Conservation (phyloP, 2,797 vertebrate genomes). For the Siniperca undulata region DNA sequence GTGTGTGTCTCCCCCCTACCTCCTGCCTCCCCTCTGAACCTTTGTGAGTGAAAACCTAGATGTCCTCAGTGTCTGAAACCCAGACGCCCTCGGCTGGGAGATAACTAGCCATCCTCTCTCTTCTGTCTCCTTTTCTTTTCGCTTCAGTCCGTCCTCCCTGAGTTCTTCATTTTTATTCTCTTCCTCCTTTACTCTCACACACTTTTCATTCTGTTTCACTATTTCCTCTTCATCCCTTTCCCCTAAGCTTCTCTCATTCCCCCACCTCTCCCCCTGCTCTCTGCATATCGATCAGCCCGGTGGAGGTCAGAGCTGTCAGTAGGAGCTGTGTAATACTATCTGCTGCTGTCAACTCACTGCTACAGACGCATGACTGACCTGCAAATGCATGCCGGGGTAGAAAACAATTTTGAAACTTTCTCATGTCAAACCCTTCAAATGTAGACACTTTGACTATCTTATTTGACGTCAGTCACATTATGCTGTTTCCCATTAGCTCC, state of each 20-base stretch:
- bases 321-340: slow-evolving; percentile 80
- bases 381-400: slow-evolving; percentile 75
- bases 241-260: neutral
- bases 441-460: slow-evolving; percentile 42
- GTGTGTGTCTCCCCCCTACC: slow-evolving; percentile 53
- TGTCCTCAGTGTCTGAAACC: slow-evolving; percentile 65
- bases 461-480: slow-evolving; percentile 39
- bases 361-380: slow-evolving; percentile 71
- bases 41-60: slow-evolving; percentile 74
- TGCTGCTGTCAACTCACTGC: slow-evolving; percentile 73
- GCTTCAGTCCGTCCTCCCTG: slow-evolving; percentile 14
- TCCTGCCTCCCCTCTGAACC: slow-evolving; percentile 57
- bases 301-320: slow-evolving; percentile 78
- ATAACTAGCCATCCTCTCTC: slow-evolving; percentile 49
- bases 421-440: slow-evolving; percentile 59
- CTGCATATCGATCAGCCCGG: slow-evolving; percentile 72
- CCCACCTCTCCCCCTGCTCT: slow-evolving; percentile 27
- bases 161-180: slow-evolving; percentile 7
- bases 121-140: slow-evolving; percentile 19
- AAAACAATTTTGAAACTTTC: slow-evolving; percentile 63
- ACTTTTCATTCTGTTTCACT: slow-evolving; percentile 23
- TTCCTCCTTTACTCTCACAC: slow-evolving; percentile 13
- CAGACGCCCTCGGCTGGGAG: slow-evolving; percentile 69
- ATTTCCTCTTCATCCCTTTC: slow-evolving; percentile 12
- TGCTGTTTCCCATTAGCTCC: slow-evolving; percentile 56